Evolutionary conservation across 2,797 vertebrate genomes (phyloP), one percentile per base, ranked within the genome.

Genomic region (Odontamblyopus rebecca): DNA sequence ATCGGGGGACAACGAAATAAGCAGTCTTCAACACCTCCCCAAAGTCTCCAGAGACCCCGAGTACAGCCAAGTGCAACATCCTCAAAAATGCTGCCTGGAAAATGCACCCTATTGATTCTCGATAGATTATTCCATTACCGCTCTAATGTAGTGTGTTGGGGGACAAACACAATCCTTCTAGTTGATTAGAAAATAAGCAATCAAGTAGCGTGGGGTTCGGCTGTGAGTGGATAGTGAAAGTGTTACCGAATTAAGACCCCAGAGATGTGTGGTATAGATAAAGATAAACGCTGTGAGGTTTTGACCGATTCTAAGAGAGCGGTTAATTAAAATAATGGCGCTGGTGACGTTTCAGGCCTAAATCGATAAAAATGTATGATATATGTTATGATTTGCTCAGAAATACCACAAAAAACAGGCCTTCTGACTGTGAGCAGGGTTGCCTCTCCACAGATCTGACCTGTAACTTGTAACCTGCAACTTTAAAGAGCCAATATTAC

Each of bases 141-240:
- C 78, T 74, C 88, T 93, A 92, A 94, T 93, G 92, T 91, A 93
- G 92, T 93, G 82, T 91, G 90, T 89, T 90, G 84, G 83, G 89
- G 88, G 89, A 90, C 90, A 91, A 91, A 92, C 89, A 88, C 88
- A 89, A 92, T 91, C 89, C 85, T 85, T 93, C 91, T 89, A 89
- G 85, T 92, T 93, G 90, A 93, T 93, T 92, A 93, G 88, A 93
- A 93, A 92, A 93, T 92, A 92, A 93, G 90, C 86, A 90, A 91
- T 89, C 89, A 91, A 83, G 84, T 75, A 69, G 78, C 70, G 81
- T 83, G 81, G 72, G 76, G 70, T 61, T 41, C 71, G 81, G 65
- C 79, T 84, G 76, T 89, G 85, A 89, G 88, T 90, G 84, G 85
- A 89, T 80, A 68, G 77, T 71, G 35, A 38, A 85, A 87, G 87